Evolutionary conservation across 2,797 vertebrate genomes (phyloP), one percentile per base, ranked within the genome.

Genomic region (Acropternis orthonyx): DNA sequence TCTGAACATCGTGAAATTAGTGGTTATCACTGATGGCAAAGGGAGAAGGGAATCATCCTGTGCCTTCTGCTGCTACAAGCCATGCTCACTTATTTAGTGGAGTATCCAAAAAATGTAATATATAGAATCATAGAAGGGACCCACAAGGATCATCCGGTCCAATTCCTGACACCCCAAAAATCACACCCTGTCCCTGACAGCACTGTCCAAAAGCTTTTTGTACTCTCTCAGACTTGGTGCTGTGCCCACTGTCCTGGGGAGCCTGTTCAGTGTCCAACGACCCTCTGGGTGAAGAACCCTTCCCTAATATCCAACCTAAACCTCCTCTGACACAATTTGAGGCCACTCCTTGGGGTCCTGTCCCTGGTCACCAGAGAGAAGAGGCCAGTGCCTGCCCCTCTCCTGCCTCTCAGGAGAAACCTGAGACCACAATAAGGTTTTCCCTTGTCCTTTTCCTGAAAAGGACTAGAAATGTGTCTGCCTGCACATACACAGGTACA

Each of bases 141-240:
- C 3, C n/a, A 39, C 12, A 1, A 52, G 12, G 14, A 77, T 36
- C 12, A 65, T 22, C 32, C 7, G 55, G 19, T 3, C 5, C 58
- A 65, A 4, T 6, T 12, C 17, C 52, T 77, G 59, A 2, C 32
- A 4, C 3, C 11, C 32, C 36, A 56, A 15, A 2, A n/a, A 28
- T 18, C 20, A 19, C 44, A 65, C 6, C 21, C 21, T 27, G 8
- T 2, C 26, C 36, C 43, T 44, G 21, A 17, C 2, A 44, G 7
- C 0, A 0, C 0, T 71, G 20, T 17, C 12, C 44, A 72, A 77
- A 65, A 2, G 0, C 12, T 39, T 6, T 58, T 52, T 5, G 30
- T 32, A 12, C 51, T 52, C n/a, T 52, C 30, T 0, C 44, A 58
- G 37, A 2, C 3, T 44, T 1, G 0, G 23, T 6, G 34, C 30